Conservation (phyloP, 2,797 vertebrate species). For the Synaphobranchus kaupii region DNA sequence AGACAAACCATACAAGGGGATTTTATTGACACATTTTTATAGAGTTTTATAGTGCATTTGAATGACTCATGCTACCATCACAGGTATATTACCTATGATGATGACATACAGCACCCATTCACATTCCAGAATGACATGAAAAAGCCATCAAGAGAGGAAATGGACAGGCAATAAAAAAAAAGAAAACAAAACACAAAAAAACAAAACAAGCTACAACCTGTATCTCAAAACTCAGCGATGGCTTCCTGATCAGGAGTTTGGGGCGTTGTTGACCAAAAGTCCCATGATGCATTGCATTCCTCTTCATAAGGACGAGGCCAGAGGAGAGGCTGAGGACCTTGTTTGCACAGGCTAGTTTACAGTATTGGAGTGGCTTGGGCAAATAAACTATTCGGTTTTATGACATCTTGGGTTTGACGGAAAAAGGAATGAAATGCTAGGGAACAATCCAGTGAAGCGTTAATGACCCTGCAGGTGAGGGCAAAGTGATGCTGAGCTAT, state of each 20-base stretch:
- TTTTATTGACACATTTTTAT: neutral
- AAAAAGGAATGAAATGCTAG: neutral
- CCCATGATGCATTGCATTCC: neutral
- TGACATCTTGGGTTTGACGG: neutral
- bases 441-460: neutral
- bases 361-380: neutral
- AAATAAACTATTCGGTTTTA: conserved; percentile 17
- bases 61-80: neutral
- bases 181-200: too few relatives aligned
- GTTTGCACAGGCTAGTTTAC: conserved; percentile 12
- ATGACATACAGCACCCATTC: neutral
- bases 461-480: neutral
- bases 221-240: neutral
- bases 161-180: neutral
- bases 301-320: neutral
- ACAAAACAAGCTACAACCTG: neutral
- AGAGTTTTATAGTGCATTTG: neutral
- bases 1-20: neutral
- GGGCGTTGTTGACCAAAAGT: neutral
- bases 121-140: neutral
- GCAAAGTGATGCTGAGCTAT: neutral
- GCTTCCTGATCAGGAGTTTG: neutral
- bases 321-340: neutral
- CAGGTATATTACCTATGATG: neutral
- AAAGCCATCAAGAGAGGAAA: neutral